phyloP scores from a whole-genome alignment of 2,888 invertebrate species.

The Hermaeophaga mercurialis region DNA sequence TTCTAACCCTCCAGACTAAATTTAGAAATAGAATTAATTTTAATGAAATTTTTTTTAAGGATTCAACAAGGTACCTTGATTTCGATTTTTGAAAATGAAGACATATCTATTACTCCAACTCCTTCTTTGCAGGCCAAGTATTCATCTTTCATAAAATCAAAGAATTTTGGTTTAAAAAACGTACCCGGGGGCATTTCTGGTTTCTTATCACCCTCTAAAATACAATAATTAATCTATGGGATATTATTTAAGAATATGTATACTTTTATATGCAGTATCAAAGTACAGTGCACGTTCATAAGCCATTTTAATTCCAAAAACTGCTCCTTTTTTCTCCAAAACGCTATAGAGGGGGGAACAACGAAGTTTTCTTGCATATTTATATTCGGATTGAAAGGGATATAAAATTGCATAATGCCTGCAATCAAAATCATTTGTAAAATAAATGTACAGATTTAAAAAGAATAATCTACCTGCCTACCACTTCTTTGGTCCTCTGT shows the following conservation, averaged over 20 bases:
- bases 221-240: conserved; percentile 3
- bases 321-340: conserved; percentile 67
- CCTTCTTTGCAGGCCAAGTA: conserved; percentile 75
- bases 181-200: conserved; percentile 65
- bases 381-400: conserved; percentile 66
- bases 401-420: conserved; percentile 64
- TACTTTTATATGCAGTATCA: conserved; percentile 63
- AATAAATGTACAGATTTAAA: background rate
- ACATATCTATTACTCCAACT: conserved; percentile 81
- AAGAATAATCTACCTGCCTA: conserved; percentile 59
- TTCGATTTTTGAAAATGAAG: conserved; percentile 77
- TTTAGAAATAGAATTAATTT: background rate
- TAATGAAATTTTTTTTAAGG: background rate
- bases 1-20: conserved; percentile 64
- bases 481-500: conserved; percentile 68
- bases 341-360: conserved; percentile 73
- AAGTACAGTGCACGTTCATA: conserved; percentile 75
- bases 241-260: conserved; percentile 17
- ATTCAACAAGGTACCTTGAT: conserved; percentile 68
- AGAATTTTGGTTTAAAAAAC: conserved; percentile 72
- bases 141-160: conserved; percentile 71
- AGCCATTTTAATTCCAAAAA: conserved; percentile 74
- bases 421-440: conserved; percentile 32
- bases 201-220: conserved; percentile 58
- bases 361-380: conserved; percentile 65